Percentiles rank a stretch among this genome's conserved stretches.
Evolutionary conservation across 2,113 vertebrate species (phyloP).

Genomic region (Mobula hypostoma): DNA sequence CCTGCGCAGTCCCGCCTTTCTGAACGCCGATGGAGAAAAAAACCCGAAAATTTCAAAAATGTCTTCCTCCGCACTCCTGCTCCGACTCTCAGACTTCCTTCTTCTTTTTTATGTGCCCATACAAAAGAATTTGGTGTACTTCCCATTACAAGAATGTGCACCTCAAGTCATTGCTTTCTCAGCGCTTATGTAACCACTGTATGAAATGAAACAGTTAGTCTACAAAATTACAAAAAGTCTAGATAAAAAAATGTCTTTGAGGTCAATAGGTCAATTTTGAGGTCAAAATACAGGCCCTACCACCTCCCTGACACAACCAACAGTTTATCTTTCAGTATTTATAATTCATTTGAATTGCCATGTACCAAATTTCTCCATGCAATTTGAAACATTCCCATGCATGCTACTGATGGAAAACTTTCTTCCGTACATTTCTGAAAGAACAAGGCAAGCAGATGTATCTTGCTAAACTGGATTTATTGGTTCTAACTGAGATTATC

Average conservation of each 20-base stretch:
- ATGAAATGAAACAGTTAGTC: not conserved
- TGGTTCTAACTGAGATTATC: too few species aligned
- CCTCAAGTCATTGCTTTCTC: too few species aligned
- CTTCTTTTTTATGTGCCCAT: too few species aligned
- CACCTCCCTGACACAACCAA: not conserved
- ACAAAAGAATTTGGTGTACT: too few species aligned
- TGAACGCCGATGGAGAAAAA: too few species aligned
- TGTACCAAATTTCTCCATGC: not conserved
- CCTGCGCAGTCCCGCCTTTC: too few species aligned
- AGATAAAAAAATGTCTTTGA: not conserved
- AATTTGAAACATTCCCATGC: not conserved
- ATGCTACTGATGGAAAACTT: not conserved
- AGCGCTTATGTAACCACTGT: too few species aligned
- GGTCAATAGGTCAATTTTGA: not conserved
- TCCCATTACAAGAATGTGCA: too few species aligned
- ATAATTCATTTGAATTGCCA: not conserved
- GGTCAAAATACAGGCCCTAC: not conserved
- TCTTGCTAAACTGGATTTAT: too few species aligned
- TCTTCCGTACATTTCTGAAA: not conserved
- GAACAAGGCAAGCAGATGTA: not conserved
- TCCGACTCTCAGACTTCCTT: too few species aligned
- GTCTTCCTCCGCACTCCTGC: too few species aligned
- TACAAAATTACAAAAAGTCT: not conserved
- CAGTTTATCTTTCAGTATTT: not conserved
- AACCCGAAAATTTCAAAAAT: too few species aligned